phyloP scores from a whole-genome alignment of 2,113 vertebrate species.

The Sorex fumeus region DNA sequence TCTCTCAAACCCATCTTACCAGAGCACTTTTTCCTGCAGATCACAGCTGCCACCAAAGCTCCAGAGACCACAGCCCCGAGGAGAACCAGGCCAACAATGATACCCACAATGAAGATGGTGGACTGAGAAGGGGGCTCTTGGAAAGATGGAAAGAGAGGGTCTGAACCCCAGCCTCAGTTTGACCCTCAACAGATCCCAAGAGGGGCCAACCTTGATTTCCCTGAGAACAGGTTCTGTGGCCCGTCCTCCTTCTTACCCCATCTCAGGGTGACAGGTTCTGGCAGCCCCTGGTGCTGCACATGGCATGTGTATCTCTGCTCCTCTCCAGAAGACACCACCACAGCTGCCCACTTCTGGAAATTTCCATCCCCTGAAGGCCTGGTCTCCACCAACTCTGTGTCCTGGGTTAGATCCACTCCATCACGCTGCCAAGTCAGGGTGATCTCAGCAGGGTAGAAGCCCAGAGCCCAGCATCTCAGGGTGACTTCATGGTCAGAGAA shows the following conservation, averaged over 20 bases:
- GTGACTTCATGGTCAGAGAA: not conserved
- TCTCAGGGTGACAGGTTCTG: not conserved
- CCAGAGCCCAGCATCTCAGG: conserved; percentile 9
- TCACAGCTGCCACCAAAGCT: not conserved
- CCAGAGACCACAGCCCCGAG: not conserved
- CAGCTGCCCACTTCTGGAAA: conserved; percentile 77
- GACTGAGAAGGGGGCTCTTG: too few species aligned
- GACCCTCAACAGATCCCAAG: not conserved
- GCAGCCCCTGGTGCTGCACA: not conserved
- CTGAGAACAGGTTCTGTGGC: not conserved
- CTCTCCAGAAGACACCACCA: conserved; percentile 29
- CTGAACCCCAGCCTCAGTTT: not conserved
- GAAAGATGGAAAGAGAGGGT: not conserved
- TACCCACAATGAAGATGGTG: too few species aligned
- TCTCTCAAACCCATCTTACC: not conserved
- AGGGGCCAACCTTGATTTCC: not conserved
- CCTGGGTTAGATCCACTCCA: not conserved
- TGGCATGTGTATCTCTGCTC: conserved; percentile 76
- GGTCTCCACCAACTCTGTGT: conserved; percentile 31
- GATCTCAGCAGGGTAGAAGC: conserved; percentile 1
- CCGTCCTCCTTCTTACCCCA: conserved; percentile 79
- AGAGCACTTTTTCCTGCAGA: not conserved
- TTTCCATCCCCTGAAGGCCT: conserved; percentile 76
- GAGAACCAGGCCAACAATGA: not conserved
- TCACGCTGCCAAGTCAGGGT: conserved; percentile 81